Evolutionary conservation across 2,113 vertebrate genomes (phyloP), one percentile per base, ranked within the genome.

Genomic region (Xyliphius kryptos): DNA sequence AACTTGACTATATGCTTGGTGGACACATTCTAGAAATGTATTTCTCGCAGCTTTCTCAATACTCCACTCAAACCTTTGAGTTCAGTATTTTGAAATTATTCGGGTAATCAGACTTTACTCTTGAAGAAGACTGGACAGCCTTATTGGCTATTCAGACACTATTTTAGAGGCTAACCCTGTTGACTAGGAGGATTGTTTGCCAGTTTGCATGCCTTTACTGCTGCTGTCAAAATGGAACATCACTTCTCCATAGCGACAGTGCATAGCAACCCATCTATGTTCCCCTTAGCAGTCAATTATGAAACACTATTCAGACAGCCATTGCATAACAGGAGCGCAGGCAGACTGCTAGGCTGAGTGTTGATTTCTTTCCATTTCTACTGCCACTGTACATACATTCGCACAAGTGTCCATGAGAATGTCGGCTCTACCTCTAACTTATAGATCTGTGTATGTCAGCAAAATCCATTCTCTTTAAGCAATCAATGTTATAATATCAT

Each of bases 131-230:
- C 47, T 59, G 64, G 59, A 56, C 64, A 58, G 49, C 65, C 22
- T 53, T 57, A 36, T 49, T 37, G 52, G 16, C 22, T 21, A 11
- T 71, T 43, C 37, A 71, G 52, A 19, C 14, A 4, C 15, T 19
- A 37, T 46, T 56, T 20, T 19, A 51, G 21, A 38, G 15, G 76
- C 63, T 68, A 47, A 17, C 47, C 53, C 26, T 17, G 32, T 48
- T 63, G 59, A 38, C 12, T 62, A n/a, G n/a, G 37, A 16, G 61
- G 37, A 58, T 61, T 20, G 56, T 59, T 65, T 73, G 61, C 56
- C 70, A 73, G 71, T 47, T n/a, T 53, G 61, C 52, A 53, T 66
- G 70, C 65, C 68, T 70, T 65, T 61, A 58, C 61, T 67, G 38
- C 48, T 43, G 13, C 38, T 26, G 49, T 26, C n/a, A 11, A 26